Base-by-base conservation (phyloP, 2,888 invertebrate genomes). In the Trissolcus brochymenae region DNA sequence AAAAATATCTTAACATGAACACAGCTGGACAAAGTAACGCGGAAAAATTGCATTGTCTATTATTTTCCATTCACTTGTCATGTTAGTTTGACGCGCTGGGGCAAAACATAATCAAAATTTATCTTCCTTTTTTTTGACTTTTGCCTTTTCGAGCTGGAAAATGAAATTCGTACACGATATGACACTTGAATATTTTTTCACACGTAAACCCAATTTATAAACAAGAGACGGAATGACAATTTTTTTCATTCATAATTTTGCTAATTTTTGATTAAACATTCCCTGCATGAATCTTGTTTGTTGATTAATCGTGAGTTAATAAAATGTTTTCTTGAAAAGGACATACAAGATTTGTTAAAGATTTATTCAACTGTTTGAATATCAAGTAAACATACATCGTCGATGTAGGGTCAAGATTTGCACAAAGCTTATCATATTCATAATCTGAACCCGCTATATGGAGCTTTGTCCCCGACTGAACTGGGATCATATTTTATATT, bases 331-430 rank as follows among this genome's bases (percentile, higher is more conserved):
- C 6, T 0, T 25, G 2, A 25, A 25, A 25, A 25, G 25, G 25
- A 25, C 4, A 4, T 25, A 25, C 2, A 25, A 25, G 25, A 25
- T 0, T 4, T 25, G 4, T 3, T 11, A 7, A 35, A 35, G 7
- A 35, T 35, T 35, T 35, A 35, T 35, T 11, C 9, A 11, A 11
- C 6, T 1, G 11, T 11, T 35, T 11, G 35, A 71, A 43, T 54
- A 46, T 14, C 68, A 43, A 49, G 61, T 49, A 68, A 61, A 61
- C 55, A 61, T 46, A n/a, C 16, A 64, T 43, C 46, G 59, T 53
- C 25, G 59, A 29, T 64, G 41, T 35, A 59, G 49, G 72, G 72
- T 72, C 65, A 65, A 72, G 72, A 59, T 72, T 72, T 72, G 41
- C 55, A 40, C 59, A 57, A 53, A 29, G 60, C 60, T 66, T 73